Percentiles rank a stretch among this genome's conserved stretches.
phyloP scores from a whole-genome alignment of 2,113 vertebrate genomes.

The Ia io region DNA sequence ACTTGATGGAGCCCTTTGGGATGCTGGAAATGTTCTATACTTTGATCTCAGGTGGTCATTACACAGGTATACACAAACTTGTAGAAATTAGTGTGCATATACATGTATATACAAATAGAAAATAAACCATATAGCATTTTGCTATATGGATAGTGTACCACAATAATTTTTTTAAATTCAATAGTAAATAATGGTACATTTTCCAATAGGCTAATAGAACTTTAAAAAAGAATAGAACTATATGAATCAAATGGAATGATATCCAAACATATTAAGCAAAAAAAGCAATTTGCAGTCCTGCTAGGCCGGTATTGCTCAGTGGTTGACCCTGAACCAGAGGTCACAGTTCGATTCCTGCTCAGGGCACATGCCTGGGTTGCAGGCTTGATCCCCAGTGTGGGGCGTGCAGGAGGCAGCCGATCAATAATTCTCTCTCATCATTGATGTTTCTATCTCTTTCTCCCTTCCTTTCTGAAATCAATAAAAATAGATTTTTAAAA shows the following conservation, averaged over 20 bases:
- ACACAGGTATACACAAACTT: not conserved
- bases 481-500: not conserved
- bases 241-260: not conserved
- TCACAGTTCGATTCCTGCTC: too few species aligned
- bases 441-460: too few species aligned
- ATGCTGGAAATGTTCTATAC: not conserved
- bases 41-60: not conserved
- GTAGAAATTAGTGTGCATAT: not conserved
- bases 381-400: too few species aligned
- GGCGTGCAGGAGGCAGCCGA: too few species aligned
- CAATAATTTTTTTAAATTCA: not conserved
- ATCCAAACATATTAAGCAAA: not conserved
- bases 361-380: too few species aligned
- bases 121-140: not conserved
- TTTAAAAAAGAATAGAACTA: not conserved
- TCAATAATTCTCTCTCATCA: too few species aligned
- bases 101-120: not conserved
- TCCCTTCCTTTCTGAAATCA: too few species aligned
- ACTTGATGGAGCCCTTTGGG: not conserved
- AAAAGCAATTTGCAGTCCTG: not conserved
- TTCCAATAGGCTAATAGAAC: not conserved
- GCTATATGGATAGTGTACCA: not conserved
- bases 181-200: not conserved
- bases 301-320: too few species aligned
- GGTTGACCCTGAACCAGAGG: too few species aligned